A percentile compares a stretch with the other conserved stretches of the same genome.
phyloP scores from a whole-genome alignment of 1,140 invertebrate genomes.

The Rhizoglyphus robini region DNA sequence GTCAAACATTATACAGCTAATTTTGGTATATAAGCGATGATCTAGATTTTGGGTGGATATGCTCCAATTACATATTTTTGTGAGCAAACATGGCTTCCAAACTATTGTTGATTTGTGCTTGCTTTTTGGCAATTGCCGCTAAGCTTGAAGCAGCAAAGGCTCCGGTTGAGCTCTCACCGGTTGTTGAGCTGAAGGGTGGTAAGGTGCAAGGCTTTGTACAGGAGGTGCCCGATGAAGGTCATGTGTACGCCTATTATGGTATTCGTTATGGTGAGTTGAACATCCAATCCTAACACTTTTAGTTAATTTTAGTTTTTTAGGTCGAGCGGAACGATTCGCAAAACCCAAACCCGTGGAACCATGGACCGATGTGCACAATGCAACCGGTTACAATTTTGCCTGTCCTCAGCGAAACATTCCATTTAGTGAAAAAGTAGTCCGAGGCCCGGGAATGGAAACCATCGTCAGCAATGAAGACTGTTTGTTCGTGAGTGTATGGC shows the following conservation, averaged over 20 bases:
- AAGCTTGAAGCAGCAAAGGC: too few species aligned
- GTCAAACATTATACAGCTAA: too few species aligned
- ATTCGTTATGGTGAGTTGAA: slow-evolving; percentile 5
- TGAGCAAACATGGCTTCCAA: too few species aligned
- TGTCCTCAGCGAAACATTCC: neutral
- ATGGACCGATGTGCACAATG: slow-evolving; percentile 5
- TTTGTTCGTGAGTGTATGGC: slow-evolving; percentile 33
- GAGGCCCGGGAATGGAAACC: slow-evolving; percentile 22
- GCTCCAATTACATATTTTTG: too few species aligned
- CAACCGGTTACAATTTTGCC: neutral
- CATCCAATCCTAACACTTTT: neutral
- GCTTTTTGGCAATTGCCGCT: too few species aligned
- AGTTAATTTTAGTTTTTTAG: neutral
- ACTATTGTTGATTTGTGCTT: too few species aligned
- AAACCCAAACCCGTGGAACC: neutral
- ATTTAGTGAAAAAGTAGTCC: neutral
- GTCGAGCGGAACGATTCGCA: neutral
- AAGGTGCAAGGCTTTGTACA: neutral
- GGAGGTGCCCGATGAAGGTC: neutral
- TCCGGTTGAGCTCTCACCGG: neutral
- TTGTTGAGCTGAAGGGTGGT: neutral
- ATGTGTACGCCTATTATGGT: neutral
- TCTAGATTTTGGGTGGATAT: too few species aligned
- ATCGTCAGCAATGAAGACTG: slow-evolving; percentile 35
- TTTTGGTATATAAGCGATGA: too few species aligned